These are phyloP conservation scores for Mesocricetus auratus DNA, from an alignment of 2,113 vertebrate genomes.

Conservation along the genomic window DNA sequence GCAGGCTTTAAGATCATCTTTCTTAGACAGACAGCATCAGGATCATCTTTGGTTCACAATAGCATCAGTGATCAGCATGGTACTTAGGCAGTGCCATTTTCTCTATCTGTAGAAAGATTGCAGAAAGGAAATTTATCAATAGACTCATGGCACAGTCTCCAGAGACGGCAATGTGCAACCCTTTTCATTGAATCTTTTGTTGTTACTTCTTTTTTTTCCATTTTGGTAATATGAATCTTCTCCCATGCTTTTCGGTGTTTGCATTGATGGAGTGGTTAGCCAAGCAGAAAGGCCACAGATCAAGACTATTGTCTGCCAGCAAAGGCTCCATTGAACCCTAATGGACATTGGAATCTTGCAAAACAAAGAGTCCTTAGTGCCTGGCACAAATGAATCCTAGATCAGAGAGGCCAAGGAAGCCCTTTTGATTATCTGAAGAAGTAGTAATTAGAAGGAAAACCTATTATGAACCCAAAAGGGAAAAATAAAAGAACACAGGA, in stretches of 20 bases:
- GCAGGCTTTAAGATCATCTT: slow-evolving; percentile 61
- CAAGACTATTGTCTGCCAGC: slow-evolving; percentile 72
- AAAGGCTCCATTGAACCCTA: slow-evolving; percentile 75
- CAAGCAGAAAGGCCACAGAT: slow-evolving; percentile 78
- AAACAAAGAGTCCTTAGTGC: slow-evolving; percentile 79
- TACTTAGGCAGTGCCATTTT: slow-evolving; percentile 64
- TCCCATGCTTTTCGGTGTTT: slow-evolving; percentile 41
- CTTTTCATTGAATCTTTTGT: slow-evolving; percentile 66
- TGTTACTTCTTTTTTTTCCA: slow-evolving; percentile 48
- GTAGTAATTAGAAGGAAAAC: slow-evolving; percentile 71
- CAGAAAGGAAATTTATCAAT: slow-evolving; percentile 68
- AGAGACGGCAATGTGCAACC: not conserved
- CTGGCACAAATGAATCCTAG: slow-evolving; percentile 57
- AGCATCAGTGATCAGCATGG: slow-evolving; percentile 58
- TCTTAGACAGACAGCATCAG: slow-evolving; percentile 58
- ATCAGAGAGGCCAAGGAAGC: slow-evolving; percentile 65
- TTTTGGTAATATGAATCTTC: slow-evolving; percentile 81
- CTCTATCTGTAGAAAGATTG: slow-evolving; percentile 73
- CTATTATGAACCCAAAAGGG: slow-evolving; percentile 40
- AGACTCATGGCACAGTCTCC: slow-evolving; percentile 61
- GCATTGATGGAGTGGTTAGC: slow-evolving; percentile 60
- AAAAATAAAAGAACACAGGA: not conserved
- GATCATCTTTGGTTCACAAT: slow-evolving; percentile 71
- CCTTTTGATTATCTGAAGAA: slow-evolving; percentile 74
- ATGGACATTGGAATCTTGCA: slow-evolving; percentile 70